Evolutionary conservation across 2,113 vertebrate genomes (phyloP), one percentile per base, ranked within the genome.

Genomic region (Saccopteryx bilineata): DNA sequence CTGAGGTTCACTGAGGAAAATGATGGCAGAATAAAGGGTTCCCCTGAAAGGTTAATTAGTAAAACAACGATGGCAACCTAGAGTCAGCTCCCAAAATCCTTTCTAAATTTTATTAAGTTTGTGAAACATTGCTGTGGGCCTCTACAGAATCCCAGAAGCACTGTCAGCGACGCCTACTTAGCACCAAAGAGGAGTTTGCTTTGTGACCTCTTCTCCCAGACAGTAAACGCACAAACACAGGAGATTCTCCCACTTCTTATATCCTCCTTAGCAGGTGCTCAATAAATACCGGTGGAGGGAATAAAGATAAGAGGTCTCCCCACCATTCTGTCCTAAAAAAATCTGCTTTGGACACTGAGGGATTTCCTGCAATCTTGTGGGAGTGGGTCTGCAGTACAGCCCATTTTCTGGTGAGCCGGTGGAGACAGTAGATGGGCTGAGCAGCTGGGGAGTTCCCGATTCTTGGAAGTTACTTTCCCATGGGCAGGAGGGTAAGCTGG

Each of bases 41-140:
- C 54, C 63, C 54, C 54, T 52, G 79, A 87, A 60, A 93, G 11
- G 82, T 86, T 78, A 93, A 50, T 66, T 79, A 93, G 84, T n/a
- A 91, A 82, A 66, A 58, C 26, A 68, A 58, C 81, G 17, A 31
- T 46, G 31, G 75, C 54, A 69, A 71, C 3, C 4, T 26, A 71
- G 28, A 39, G 39, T 52, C 74, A 93, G 46, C 71, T 54, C 8
- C 65, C 52, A 19, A 48, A 28, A 26, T 69, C 52, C 66, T 92
- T n/a, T 15, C 50, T 60, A 78, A 76, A 68, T 85, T 58, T 50
- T 79, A 60, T 61, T 61, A 69, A 31, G 68, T 52, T 13, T 71
- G 31, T 54, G 58, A 39, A 84, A 50, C 21, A 23, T 3, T 46
- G 18, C 31, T 39, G 39, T 39, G 39, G 39, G 39, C 48, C 74